phyloP scores from a whole-genome alignment of 2,888 invertebrate species.

The Aphrophora alni region DNA sequence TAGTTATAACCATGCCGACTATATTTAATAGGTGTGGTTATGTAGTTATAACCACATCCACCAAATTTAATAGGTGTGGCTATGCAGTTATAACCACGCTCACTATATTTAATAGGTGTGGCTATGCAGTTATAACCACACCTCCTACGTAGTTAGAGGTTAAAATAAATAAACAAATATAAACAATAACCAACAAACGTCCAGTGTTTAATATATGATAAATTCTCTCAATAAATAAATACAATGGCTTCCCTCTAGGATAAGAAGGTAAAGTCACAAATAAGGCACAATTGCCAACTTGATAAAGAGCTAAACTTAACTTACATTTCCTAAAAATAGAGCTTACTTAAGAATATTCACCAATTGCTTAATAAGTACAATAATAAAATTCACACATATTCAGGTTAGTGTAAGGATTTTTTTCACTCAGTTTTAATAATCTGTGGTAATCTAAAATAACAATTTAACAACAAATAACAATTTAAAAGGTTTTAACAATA shows the following conservation, averaged over 20 bases:
- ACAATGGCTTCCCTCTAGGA: conserved; percentile 16
- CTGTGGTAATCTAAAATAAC: conserved; percentile 23
- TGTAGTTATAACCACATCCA: too few species aligned
- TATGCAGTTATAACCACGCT: too few species aligned
- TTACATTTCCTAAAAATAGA: conserved; percentile 35
- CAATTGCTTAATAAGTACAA: conserved; percentile 38
- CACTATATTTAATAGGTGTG: too few species aligned
- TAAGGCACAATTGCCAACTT: conserved; percentile 37
- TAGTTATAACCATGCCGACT: too few species aligned
- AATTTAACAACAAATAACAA: conserved; percentile 16
- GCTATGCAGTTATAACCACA: too few species aligned
- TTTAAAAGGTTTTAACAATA: conserved; percentile 25
- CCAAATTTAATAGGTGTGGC: too few species aligned
- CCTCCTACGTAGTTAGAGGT: too few species aligned
- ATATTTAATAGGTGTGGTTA: too few species aligned
- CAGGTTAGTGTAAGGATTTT: background rate
- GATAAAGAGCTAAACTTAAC: conserved; percentile 29
- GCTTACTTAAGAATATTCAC: conserved; percentile 33
- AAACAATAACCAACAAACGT: conserved; percentile 32
- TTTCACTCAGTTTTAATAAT: background rate
- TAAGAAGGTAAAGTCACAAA: conserved; percentile 22
- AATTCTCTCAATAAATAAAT: conserved; percentile 20
- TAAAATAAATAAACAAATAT: background rate
- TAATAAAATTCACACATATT: conserved; percentile 33
- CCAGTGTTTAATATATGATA: conserved; percentile 19